Percentiles rank a stretch among this genome's conserved stretches.
Evolutionary conservation across 1,140 invertebrate species (phyloP).

Genomic region (Pseudomyrmex concolor): DNA sequence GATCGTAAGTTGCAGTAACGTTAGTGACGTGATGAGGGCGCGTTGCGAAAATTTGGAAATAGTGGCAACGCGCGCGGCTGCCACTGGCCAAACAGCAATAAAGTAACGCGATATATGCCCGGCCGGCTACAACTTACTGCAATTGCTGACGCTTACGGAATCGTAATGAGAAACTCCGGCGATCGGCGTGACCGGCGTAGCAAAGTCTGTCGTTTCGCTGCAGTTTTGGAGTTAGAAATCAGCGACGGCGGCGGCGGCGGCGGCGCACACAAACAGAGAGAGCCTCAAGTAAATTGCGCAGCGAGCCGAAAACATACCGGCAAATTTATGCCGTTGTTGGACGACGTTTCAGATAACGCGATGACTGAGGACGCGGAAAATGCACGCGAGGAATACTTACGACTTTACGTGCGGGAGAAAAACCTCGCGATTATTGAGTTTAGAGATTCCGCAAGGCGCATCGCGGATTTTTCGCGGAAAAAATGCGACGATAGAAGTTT

Average conservation of each 20-base stretch:
- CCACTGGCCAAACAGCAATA: conserved; percentile 62
- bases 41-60: conserved; percentile 61
- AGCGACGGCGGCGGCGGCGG: conserved; percentile 2
- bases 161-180: conserved; percentile 65
- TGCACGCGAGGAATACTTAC: conserved; percentile 47
- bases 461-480: background rate
- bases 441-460: background rate
- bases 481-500: background rate
- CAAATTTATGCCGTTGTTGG: conserved; percentile 58
- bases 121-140: conserved; percentile 63
- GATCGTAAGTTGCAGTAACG: conserved; percentile 5
- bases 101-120: conserved; percentile 69
- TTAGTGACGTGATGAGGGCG: conserved; percentile 19
- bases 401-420: conserved; percentile 12
- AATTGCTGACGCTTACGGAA: conserved; percentile 69
- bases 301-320: conserved; percentile 47
- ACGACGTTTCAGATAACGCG: conserved; percentile 39
- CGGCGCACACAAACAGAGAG: conserved; percentile 20
- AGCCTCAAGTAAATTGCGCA: conserved; percentile 44
- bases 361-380: conserved; percentile 52
- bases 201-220: conserved; percentile 53
- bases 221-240: conserved; percentile 62
- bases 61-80: background rate
- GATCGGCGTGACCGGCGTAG: conserved; percentile 68
- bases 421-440: conserved; percentile 30